Conservation (phyloP, 2,888 invertebrate genomes). For the Orthosia gracilis region DNA sequence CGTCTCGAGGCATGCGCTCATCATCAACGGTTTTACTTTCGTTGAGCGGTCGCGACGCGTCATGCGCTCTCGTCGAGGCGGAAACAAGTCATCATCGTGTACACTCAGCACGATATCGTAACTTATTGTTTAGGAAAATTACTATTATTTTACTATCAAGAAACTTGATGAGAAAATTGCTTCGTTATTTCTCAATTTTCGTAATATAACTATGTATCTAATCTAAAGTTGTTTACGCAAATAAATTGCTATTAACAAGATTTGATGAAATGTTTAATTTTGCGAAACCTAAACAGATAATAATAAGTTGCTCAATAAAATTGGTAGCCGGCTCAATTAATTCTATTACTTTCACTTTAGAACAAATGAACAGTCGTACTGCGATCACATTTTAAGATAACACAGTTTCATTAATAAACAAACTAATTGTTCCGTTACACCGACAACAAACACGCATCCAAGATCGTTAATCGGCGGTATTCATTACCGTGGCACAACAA, state of each 20-base stretch:
- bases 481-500: constrained; percentile 58
- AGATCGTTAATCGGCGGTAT: constrained; percentile 62
- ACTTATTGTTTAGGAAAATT: constrained; percentile 58
- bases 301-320: constrained; percentile 15
- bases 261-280: constrained; percentile 12
- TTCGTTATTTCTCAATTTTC: constrained; percentile 51
- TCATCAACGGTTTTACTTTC: constrained; percentile 80
- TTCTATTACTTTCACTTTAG: constrained; percentile 53
- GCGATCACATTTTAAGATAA: constrained; percentile 56
- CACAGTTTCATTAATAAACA: constrained; percentile 62
- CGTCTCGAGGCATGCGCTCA: constrained; percentile 61
- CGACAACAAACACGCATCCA: constrained; percentile 58
- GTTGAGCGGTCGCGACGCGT: constrained; percentile 63
- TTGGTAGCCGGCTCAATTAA: constrained; percentile 21
- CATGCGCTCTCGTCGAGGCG: constrained; percentile 73
- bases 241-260: constrained; percentile 26
- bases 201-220: not conserved
- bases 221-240: constrained; percentile 18
- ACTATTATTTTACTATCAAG: constrained; percentile 50
- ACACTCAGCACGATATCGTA: constrained; percentile 55
- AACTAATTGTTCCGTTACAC: constrained; percentile 62
- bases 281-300: constrained; percentile 2
- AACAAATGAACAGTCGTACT: constrained; percentile 49
- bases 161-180: constrained; percentile 45
- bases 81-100: constrained; percentile 68